Percentiles rank a stretch among this genome's conserved stretches.
These are phyloP conservation scores for Acleris laterana DNA, from an alignment of 2,888 invertebrate species.

Conservation along the genomic window DNA sequence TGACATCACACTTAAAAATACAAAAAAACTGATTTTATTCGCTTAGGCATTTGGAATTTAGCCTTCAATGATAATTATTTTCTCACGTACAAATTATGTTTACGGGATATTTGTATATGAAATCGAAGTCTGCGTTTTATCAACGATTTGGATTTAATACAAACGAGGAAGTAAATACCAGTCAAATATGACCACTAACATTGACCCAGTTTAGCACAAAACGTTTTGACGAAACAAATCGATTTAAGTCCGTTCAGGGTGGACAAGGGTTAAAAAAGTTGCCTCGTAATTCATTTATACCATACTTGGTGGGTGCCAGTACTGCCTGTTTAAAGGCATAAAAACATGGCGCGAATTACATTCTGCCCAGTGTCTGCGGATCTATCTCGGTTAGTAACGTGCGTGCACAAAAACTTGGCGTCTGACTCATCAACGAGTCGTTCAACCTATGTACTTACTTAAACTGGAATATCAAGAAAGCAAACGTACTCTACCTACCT, in stretches of 20 bases:
- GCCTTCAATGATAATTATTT: no score
- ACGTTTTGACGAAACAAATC: slow-evolving; percentile 25
- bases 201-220: slow-evolving; percentile 28
- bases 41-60: no score
- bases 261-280: slow-evolving; percentile 27
- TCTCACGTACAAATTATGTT: no score
- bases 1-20: slow-evolving; percentile 4
- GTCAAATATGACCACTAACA: slow-evolving; percentile 12
- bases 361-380: slow-evolving; percentile 17
- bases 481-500: slow-evolving; percentile 5
- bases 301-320: background rate
- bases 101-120: no score
- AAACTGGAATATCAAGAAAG: slow-evolving; percentile 37
- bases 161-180: background rate
- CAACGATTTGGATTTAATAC: no score
- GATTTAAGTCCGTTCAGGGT: slow-evolving; percentile 27
- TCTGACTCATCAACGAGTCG: slow-evolving; percentile 36
- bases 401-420: slow-evolving; percentile 34
- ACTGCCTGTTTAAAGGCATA: slow-evolving; percentile 14
- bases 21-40: background rate
- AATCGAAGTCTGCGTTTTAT: no score
- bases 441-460: slow-evolving; percentile 31
- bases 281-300: slow-evolving; percentile 2
- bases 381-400: slow-evolving; percentile 35
- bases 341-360: slow-evolving; percentile 21